Percentiles rank a stretch among this genome's conserved stretches.
These are phyloP conservation scores for Trypoxylus dichotomus DNA, from an alignment of 1,140 invertebrate genomes.

Conservation along the genomic window DNA sequence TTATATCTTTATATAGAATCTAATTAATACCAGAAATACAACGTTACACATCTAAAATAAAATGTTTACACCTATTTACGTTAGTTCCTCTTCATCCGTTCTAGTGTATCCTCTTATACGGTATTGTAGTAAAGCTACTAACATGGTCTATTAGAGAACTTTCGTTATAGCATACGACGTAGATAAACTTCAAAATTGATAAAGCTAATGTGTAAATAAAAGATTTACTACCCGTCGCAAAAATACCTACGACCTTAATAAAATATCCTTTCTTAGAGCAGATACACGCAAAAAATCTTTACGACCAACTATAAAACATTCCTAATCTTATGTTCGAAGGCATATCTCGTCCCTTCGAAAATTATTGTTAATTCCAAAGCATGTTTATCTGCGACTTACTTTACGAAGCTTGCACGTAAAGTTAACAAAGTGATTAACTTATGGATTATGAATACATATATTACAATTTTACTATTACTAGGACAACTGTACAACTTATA, in stretches of 20 bases:
- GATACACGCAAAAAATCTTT: conserved; percentile 14
- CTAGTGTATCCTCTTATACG: background rate
- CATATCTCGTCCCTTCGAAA: background rate
- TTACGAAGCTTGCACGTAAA: background rate
- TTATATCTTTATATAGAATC: too few species aligned
- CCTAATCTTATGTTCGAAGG: conserved; percentile 16
- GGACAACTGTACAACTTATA: too few species aligned
- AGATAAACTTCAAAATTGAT: conserved; percentile 21
- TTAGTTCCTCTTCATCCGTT: background rate
- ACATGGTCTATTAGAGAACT: background rate
- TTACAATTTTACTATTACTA: too few species aligned
- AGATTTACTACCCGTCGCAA: conserved; percentile 16
- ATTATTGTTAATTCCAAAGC: background rate
- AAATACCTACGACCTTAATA: conserved; percentile 16
- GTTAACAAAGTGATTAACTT: background rate
- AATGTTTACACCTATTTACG: background rate
- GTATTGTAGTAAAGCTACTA: background rate
- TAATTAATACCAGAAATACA: too few species aligned
- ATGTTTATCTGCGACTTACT: background rate
- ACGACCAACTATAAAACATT: conserved; percentile 1
- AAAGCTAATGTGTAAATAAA: conserved; percentile 14
- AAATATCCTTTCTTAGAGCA: conserved; percentile 7
- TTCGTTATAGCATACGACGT: background rate
- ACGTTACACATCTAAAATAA: background rate
- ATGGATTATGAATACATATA: too few species aligned